A percentile compares a stretch with the other conserved stretches of the same genome.
Conservation (phyloP, 2,888 invertebrate genomes). For the Andricus quercusramuli region DNA sequence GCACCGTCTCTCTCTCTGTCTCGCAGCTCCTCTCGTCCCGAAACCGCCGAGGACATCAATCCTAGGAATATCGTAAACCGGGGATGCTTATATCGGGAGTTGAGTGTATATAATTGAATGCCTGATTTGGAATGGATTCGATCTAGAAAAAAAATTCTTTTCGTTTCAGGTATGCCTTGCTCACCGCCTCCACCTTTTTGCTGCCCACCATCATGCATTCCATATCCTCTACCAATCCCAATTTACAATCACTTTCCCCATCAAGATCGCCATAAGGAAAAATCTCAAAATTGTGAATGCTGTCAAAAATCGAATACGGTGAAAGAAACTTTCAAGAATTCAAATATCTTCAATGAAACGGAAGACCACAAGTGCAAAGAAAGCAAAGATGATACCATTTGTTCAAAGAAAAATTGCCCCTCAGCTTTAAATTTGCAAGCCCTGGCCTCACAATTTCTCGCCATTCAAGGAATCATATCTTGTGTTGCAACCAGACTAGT, state of each 20-base stretch:
- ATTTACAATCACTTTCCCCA: not conserved
- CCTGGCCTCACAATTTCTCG: slow-evolving; percentile 70
- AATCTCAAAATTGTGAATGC: slow-evolving; percentile 22
- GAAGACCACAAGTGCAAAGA: slow-evolving; percentile 46
- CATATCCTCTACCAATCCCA: slow-evolving; percentile 36
- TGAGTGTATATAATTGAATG: too few relatives aligned
- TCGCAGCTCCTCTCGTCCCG: too few relatives aligned
- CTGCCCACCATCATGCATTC: slow-evolving; percentile 19
- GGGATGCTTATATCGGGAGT: too few relatives aligned
- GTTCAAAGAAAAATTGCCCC: slow-evolving; percentile 69
- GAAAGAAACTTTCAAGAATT: not conserved
- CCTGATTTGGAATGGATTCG: too few relatives aligned
- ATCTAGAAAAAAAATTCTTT: not conserved
- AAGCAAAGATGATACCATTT: slow-evolving; percentile 37
- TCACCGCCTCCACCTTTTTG: not conserved
- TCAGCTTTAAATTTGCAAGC: slow-evolving; percentile 71
- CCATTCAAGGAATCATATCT: slow-evolving; percentile 70
- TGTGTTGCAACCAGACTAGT: slow-evolving; percentile 70
- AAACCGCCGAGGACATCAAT: too few relatives aligned
- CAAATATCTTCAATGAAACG: not conserved
- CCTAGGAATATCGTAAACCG: too few relatives aligned
- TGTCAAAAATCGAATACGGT: slow-evolving; percentile 24
- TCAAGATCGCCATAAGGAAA: slow-evolving; percentile 15
- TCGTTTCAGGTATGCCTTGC: not conserved
- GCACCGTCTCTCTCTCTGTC: too few relatives aligned